Percentiles rank a stretch among this genome's conserved stretches.
These are phyloP conservation scores for Apistogramma diplotaenia DNA, from an alignment of 2,113 vertebrate genomes.

Conservation along the genomic window DNA sequence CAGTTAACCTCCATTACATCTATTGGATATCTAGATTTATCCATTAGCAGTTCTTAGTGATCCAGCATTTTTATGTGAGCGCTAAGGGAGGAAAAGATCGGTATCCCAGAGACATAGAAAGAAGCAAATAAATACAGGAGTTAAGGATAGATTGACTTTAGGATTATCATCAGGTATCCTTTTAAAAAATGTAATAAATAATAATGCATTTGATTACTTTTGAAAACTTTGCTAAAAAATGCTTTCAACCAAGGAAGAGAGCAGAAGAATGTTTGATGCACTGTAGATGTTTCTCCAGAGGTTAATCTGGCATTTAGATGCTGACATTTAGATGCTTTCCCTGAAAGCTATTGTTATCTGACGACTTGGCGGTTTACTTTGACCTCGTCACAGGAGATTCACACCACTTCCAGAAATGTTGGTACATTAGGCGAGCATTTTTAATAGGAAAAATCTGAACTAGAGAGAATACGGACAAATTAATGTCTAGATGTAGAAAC, in stretches of 20 bases:
- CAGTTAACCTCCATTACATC: constrained; percentile 17
- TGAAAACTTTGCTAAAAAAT: not conserved
- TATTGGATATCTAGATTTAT: not conserved
- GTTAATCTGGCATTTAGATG: not conserved
- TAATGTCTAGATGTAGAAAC: not conserved
- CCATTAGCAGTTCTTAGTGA: constrained; percentile 24
- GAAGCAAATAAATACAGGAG: not conserved
- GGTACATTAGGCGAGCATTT: not conserved
- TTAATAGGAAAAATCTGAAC: not conserved
- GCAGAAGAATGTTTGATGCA: not conserved
- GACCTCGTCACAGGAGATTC: not conserved
- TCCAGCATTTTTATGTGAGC: not conserved
- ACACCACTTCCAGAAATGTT: not conserved
- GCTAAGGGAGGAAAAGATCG: not conserved
- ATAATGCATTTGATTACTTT: not conserved
- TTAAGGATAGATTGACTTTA: not conserved
- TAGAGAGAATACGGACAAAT: not conserved
- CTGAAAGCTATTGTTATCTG: not conserved
- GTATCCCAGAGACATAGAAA: not conserved
- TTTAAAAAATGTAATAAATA: no score
- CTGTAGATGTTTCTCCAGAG: not conserved
- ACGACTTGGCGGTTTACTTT: no score
- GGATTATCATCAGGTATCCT: not conserved
- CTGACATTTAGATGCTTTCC: not conserved
- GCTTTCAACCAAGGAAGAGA: not conserved